Conservation (phyloP, 2,113 vertebrate species). For the Hippocampus zosterae region DNA sequence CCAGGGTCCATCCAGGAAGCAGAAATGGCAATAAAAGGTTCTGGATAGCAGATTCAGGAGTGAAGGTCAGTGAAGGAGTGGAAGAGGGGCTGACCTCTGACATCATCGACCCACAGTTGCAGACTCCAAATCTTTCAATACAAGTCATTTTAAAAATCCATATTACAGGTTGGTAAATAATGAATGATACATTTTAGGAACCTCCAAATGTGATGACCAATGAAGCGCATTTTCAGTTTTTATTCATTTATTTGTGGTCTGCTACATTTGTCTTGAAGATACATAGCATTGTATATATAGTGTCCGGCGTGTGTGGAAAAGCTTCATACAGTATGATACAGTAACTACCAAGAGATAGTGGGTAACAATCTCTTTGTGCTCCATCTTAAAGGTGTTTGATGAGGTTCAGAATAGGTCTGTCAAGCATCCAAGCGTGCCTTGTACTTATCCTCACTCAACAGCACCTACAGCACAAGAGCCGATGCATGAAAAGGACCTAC, state of each 20-base stretch:
- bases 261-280: no score
- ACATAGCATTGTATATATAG: no score
- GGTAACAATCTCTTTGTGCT: no score
- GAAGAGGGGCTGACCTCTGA: slow-evolving; percentile 45
- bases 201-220: neutral
- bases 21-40: slow-evolving; percentile 33
- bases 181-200: no score
- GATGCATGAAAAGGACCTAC: slow-evolving; percentile 34
- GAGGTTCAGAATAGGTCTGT: no score
- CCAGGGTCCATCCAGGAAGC: slow-evolving; percentile 16
- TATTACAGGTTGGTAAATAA: neutral
- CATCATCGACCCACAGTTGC: slow-evolving; percentile 23
- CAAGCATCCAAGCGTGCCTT: no score
- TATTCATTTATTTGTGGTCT: neutral
- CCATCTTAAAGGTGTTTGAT: no score
- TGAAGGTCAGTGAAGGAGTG: slow-evolving; percentile 40
- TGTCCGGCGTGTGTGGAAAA: no score
- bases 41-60: slow-evolving; percentile 40
- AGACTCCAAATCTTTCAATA: slow-evolving; percentile 27
- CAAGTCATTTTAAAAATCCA: slow-evolving; percentile 15
- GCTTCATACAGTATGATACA: no score
- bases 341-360: no score
- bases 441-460: neutral
- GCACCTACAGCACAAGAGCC: slow-evolving; percentile 6
- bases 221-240: neutral